These are phyloP conservation scores for Oeneis ivallda DNA, from an alignment of 2,888 invertebrate genomes.

Conservation along the genomic window DNA sequence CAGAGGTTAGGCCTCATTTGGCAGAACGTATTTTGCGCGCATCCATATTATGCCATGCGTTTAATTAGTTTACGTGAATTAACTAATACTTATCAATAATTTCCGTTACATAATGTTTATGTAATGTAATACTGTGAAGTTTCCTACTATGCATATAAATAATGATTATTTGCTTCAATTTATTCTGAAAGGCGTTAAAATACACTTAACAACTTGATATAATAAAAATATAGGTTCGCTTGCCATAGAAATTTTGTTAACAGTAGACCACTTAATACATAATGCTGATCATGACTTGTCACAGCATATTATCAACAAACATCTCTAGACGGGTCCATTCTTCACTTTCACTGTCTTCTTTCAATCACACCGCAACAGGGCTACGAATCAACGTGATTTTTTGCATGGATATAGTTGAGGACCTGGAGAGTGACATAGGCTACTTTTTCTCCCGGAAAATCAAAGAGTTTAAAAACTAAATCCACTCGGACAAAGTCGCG, in stretches of 20 bases:
- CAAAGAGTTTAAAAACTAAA: no score
- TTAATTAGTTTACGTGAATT: not conserved
- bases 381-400: no score
- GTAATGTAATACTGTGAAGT: not conserved
- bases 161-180: not conserved
- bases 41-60: no score
- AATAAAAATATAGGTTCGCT: not conserved
- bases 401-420: no score
- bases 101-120: not conserved
- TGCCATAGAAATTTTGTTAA: not conserved
- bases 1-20: no score
- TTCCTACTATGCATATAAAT: not conserved
- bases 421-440: no score
- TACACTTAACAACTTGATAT: not conserved
- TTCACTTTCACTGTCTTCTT: conserved; percentile 25
- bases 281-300: conserved; percentile 19
- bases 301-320: conserved; percentile 20
- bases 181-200: not conserved
- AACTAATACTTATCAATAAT: no score
- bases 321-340: conserved; percentile 14
- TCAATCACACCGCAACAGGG: conserved; percentile 5
- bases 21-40: no score
- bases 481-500: no score
- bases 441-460: no score
- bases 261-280: not conserved